Evolutionary conservation across 2,113 vertebrate species (phyloP).

Genomic region (Albula goreensis): DNA sequence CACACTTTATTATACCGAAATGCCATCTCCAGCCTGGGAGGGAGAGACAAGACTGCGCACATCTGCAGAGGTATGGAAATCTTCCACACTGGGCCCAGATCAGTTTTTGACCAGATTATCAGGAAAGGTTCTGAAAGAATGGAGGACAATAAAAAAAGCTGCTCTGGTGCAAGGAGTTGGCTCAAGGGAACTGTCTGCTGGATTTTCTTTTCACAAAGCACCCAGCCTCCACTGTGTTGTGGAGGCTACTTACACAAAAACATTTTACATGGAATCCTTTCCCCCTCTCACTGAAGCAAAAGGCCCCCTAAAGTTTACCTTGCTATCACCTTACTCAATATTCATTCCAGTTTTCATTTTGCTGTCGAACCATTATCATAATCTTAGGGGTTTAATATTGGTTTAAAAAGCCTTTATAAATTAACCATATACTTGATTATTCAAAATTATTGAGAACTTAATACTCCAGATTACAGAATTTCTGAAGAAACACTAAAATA

Average conservation of each 20-base stretch:
- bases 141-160: not conserved
- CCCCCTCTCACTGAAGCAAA: too few species aligned
- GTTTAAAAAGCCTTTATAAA: too few species aligned
- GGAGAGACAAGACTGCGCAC: not conserved
- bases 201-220: not conserved
- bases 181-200: conserved; percentile 3
- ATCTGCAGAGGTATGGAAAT: not conserved
- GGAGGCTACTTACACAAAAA: too few species aligned
- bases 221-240: not conserved
- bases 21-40: conserved; percentile 11
- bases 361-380: too few species aligned
- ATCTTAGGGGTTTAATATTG: too few species aligned
- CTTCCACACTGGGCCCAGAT: not conserved
- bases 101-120: conserved; percentile 14
- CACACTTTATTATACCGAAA: conserved; percentile 1
- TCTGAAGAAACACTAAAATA: too few species aligned
- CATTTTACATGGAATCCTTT: too few species aligned
- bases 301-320: not conserved
- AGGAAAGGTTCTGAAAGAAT: conserved; percentile 7
- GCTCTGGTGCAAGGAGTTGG: not conserved
- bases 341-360: not conserved
- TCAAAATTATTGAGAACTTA: too few species aligned
- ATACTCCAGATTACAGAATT: too few species aligned
- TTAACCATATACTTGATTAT: too few species aligned
- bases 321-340: not conserved